Evolutionary conservation across 2,113 vertebrate species (phyloP), one percentile per base, ranked within the genome.

Genomic region (Conger conger): DNA sequence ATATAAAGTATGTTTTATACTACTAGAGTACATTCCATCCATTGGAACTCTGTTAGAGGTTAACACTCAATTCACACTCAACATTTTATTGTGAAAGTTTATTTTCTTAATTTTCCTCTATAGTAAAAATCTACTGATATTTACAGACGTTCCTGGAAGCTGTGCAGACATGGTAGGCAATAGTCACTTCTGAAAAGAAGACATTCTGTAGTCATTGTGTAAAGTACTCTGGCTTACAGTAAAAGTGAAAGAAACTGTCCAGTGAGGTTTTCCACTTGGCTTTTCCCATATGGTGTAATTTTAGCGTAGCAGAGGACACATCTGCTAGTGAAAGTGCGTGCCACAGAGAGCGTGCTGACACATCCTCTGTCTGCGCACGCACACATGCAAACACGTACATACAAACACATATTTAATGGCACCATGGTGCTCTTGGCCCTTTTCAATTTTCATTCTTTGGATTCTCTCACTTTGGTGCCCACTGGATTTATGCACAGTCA

Each of bases 401-500:
- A 38, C 30, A 20, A 63, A 27, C 57, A 63, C 57, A 63, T 63
- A 63, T 63, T 38, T 78, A 78, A 78, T 78, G 76, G 37, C 18
- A 38, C 37, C 76, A 15, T 4, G 13, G 35, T 38, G 33, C 76
- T 78, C 35, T 78, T 7, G 8, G 76, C 16, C 37, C 38, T 17
- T 36, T 38, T 78, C 35, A 20, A 37, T 38, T 78, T 78, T 78
- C 33, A 37, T 78, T 38, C 76, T 30, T 37, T 38, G 16, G 37
- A 36, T 78, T 78, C 35, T 78, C 76, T 78, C 36, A 9, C 37
- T 37, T n/a, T 78, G 17, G 76, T 78, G 35, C 76, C 76, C 36
- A 6, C 33, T 78, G 76, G 76, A 78, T 78, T 78, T 37, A 78
- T 78, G 76, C 36, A 37, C 11, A n/a, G 35, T 78, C 76, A 78